Conservation (phyloP, 2,113 vertebrate species). For the Mirounga angustirostris region DNA sequence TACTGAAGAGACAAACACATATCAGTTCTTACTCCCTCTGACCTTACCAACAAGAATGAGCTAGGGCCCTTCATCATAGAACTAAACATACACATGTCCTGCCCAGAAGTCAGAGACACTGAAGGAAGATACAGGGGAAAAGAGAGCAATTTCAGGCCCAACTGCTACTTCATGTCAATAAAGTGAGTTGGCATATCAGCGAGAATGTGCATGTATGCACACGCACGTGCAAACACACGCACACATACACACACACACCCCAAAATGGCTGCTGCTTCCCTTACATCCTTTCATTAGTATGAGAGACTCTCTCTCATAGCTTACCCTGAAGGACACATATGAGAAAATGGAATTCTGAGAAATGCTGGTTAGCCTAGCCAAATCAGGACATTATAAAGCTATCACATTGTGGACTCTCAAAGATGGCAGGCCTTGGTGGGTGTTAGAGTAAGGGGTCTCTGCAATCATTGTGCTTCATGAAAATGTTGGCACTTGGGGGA, state of each 20-base stretch:
- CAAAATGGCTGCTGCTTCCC: neutral
- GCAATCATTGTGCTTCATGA: neutral
- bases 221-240: no score
- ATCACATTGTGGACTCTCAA: neutral
- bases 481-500: neutral
- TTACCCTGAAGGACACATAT: neutral
- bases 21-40: neutral
- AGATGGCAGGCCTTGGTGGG: neutral
- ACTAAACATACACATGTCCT: neutral
- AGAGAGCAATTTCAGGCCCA: neutral
- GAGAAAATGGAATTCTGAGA: conserved; percentile 23
- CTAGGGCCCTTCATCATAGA: neutral
- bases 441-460: neutral
- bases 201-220: neutral
- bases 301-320: neutral
- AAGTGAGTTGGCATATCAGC: neutral
- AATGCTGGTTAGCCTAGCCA: neutral
- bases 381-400: neutral
- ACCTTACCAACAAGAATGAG: neutral
- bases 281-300: neutral
- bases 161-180: neutral
- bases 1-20: neutral
- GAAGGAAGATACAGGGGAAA: neutral
- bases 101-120: neutral
- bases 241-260: no score